Percentiles rank a stretch among this genome's conserved stretches.
Evolutionary conservation across 2,888 invertebrate species (phyloP).

Genomic region (Sericinus montela): DNA sequence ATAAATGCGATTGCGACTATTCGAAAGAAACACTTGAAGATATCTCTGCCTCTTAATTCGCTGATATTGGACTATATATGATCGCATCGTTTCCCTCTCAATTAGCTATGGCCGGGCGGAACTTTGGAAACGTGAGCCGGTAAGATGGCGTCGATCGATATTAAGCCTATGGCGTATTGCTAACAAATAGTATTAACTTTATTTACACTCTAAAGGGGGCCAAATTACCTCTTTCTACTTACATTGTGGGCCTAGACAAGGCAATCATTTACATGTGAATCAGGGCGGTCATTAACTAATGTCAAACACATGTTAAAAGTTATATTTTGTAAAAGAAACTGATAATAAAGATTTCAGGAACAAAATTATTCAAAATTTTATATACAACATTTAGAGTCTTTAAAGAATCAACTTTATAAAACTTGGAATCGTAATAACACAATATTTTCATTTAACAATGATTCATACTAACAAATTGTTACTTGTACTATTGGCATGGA

Average conservation of each 20-base stretch:
- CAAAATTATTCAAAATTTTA: too few species aligned
- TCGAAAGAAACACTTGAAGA: background rate
- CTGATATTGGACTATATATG: background rate
- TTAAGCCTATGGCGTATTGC: background rate
- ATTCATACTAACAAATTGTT: too few species aligned
- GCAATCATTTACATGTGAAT: background rate
- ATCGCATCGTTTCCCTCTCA: background rate
- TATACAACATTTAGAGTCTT: too few species aligned
- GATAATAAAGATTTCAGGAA: too few species aligned
- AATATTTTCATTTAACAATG: too few species aligned
- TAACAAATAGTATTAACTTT: background rate
- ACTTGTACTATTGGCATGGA: too few species aligned
- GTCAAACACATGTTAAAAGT: too few species aligned
- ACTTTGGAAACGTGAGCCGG: background rate
- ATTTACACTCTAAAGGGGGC: background rate
- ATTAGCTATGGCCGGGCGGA: conserved; percentile 1
- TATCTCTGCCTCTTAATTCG: conserved; percentile 1
- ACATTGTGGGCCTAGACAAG: too few species aligned
- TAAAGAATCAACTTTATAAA: too few species aligned
- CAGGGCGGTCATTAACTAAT: too few species aligned
- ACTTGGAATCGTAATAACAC: too few species aligned
- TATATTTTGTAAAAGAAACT: too few species aligned
- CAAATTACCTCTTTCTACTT: background rate
- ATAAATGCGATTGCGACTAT: background rate
- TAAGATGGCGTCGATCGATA: background rate